Evolutionary conservation across 2,113 vertebrate genomes (phyloP), one percentile per base, ranked within the genome.

Genomic region (Pampusana beccarii): DNA sequence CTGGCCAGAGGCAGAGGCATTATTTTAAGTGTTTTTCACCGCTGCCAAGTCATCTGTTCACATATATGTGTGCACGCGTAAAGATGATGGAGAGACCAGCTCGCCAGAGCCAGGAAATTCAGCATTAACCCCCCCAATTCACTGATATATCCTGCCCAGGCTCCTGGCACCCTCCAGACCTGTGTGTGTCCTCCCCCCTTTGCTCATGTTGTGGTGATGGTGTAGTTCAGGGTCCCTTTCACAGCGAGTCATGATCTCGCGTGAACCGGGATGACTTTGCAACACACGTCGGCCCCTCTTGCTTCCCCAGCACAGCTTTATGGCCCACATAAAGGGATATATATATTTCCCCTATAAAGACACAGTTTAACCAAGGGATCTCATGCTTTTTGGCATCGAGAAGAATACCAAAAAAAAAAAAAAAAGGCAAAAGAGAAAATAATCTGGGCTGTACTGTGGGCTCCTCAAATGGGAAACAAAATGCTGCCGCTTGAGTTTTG

Each of bases 31-130:
- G 87, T 90, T 93, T 94, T 92, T 90, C 9, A 0, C 86, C 13
- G 4, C 48, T 72, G 95, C 96, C 95, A 95, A 95, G 71, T 95
- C 96, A 91, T 95, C 94, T 95, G 95, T 94, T 94, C 95, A 62
- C 94, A 86, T 91, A 48, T 84, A 86, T 3, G 9, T 24, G 71
- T 85, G 86, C 2, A 29, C 51, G 80, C 14, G 80, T 95, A 91
- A 94, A 94, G 84, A 96, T 97, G 95, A 94, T 94, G 88, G 86
- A 95, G 95, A 54, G 86, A 93, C 23, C 60, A 11, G 86, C 69
- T 67, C 20, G 1, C 57, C 69, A 46, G 57, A 88, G 93, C 71
- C 66, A 51, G 74, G 66, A 80, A 77, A 95, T 51, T 62, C 50
- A 21, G n/a, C 14, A 8, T 71, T 56, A 70, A 42, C 11, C 26